Conservation (phyloP, 2,888 invertebrate genomes). For the Lagria hirta region DNA sequence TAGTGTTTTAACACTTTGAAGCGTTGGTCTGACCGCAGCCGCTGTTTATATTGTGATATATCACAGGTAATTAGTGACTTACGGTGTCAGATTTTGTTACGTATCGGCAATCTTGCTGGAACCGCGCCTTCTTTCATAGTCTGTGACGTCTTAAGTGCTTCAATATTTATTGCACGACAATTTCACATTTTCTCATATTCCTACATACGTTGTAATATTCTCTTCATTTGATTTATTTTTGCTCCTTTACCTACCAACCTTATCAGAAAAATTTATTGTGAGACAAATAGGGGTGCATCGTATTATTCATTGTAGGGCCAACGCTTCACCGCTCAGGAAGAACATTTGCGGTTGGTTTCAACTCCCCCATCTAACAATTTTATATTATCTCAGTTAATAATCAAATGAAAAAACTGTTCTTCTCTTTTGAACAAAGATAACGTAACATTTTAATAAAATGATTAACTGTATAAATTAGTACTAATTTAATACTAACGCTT, state of each 20-base stretch:
- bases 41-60: conserved; percentile 54
- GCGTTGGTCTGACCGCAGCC: conserved; percentile 49
- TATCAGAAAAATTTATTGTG: conserved; percentile 21
- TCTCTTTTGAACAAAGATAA: too few relatives aligned
- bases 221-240: conserved; percentile 43
- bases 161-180: conserved; percentile 47
- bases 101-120: conserved; percentile 47
- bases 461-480: too few relatives aligned
- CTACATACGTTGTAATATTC: conserved; percentile 43
- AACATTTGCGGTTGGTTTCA: too few relatives aligned
- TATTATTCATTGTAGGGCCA: too few relatives aligned
- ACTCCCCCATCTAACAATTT: too few relatives aligned
- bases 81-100: conserved; percentile 51
- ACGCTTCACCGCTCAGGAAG: too few relatives aligned
- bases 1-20: conserved; percentile 53
- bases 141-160: conserved; percentile 49
- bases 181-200: conserved; percentile 43
- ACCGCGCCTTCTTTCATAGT: conserved; percentile 47
- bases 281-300: conserved; percentile 12
- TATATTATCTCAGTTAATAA: too few relatives aligned
- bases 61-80: conserved; percentile 54
- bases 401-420: too few relatives aligned
- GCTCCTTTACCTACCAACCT: conserved; percentile 19
- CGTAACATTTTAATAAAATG: too few relatives aligned
- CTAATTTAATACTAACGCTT: too few relatives aligned